Evolutionary conservation across 2,797 vertebrate species (phyloP).

Genomic region (Darevskia mixta): DNA sequence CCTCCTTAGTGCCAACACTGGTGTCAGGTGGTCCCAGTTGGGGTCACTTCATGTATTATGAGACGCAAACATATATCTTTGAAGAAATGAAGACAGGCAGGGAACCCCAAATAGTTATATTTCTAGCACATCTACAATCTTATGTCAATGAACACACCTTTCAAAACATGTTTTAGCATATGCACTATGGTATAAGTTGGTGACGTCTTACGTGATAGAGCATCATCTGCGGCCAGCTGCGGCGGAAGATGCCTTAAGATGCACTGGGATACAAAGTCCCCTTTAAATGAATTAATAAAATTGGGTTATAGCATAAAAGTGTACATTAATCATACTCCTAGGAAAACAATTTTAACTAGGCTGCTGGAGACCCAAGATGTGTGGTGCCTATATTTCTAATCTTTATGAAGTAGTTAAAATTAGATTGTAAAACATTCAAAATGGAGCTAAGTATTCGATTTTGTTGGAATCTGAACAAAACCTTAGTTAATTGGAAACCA

Average conservation of each 20-base stretch:
- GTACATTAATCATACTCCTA: slow-evolving; percentile 54
- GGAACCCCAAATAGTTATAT: neutral
- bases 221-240: neutral
- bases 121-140: neutral
- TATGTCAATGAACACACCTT: neutral
- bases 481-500: slow-evolving; percentile 39
- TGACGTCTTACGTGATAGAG: neutral
- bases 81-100: neutral
- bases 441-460: slow-evolving; percentile 17
- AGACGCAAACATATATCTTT: no score
- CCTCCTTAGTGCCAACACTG: neutral
- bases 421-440: slow-evolving; percentile 61
- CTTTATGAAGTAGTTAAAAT: slow-evolving; percentile 67
- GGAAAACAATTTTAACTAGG: slow-evolving; percentile 50
- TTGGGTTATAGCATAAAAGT: neutral
- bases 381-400: slow-evolving; percentile 52
- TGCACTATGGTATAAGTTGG: neutral
- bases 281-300: neutral
- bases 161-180: neutral
- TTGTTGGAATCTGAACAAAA: slow-evolving; percentile 30
- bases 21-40: neutral
- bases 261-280: no score
- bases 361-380: slow-evolving; percentile 52
- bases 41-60: no score
- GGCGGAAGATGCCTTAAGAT: no score